Percentiles rank a stretch among this genome's conserved stretches.
phyloP scores from a whole-genome alignment of 2,888 invertebrate species.

The Nemurella pictetii region DNA sequence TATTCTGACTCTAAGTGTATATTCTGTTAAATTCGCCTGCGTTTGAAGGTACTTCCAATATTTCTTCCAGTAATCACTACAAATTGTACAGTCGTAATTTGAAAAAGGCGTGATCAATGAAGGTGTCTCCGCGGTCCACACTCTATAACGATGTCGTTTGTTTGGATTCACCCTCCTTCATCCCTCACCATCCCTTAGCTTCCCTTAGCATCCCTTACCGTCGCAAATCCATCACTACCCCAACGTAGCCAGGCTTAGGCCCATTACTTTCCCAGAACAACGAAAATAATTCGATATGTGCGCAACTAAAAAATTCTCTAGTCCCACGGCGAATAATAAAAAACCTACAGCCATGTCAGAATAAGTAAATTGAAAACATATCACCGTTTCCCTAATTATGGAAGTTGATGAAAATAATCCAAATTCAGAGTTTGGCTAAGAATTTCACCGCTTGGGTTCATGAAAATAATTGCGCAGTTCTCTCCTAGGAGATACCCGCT shows the following conservation, averaged over 20 bases:
- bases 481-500: background rate
- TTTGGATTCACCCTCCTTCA: constrained; percentile 22
- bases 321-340: no score
- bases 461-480: background rate
- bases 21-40: no score
- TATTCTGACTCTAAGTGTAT: background rate
- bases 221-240: background rate
- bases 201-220: background rate
- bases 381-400: no score
- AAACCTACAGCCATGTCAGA: no score
- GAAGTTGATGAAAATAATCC: no score
- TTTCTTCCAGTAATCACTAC: constrained; percentile 21
- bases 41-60: background rate
- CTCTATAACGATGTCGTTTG: constrained; percentile 35
- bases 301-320: background rate
- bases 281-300: background rate
- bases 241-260: background rate
- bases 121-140: constrained; percentile 4
- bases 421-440: background rate
- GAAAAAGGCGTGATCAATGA: constrained; percentile 35
- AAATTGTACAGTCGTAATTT: background rate
- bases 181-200: background rate
- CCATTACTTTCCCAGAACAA: background rate
- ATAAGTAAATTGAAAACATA: no score
- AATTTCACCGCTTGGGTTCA: background rate